Base-by-base conservation (phyloP, 2,888 invertebrate genomes). In the Ochropleura plecta region DNA sequence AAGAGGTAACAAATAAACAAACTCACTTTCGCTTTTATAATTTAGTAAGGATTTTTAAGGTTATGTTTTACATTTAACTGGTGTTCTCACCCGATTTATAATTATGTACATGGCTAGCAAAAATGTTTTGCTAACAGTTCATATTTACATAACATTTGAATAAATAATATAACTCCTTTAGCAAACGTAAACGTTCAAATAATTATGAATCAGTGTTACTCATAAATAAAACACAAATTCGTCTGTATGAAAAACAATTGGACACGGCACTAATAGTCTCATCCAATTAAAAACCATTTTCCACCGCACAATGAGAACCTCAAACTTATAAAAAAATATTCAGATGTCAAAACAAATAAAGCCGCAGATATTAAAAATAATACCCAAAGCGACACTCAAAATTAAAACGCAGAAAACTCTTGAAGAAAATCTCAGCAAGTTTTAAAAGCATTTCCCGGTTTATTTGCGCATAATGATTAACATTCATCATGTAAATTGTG, bases 401-500 rank as follows among this genome's bases (percentile, higher is more conserved):
- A 90, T 87, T 82, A 89, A 91, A 87, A 86, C 82, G 80, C 65
- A 82, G 83, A 88, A 88, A 88, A 84, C 80, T 79, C 76, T 59
- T 70, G 75, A 82, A 81, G 86, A 89, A 84, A 89, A 67, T 88
- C 84, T 85, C 77, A 63, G 63, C 51, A 88, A 91, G 84, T 91
- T 91, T 90, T 90, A 91, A 92, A 91, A 93, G 92, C 92, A 86
- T 91, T 92, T 86, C 82, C 82, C 84, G 88, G 91, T 95, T 92
- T 94, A 93, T 94, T 94, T 93, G 90, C 89, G 89, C 89, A 91
- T 91, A 90, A 89, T 91, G 88, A 90, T 90, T 91, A 90, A 91
- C 93, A 95, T 95, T 95, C 94, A 93, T 91, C 92, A 94, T 95
- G 94, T 94, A 95, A 95, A 95, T 95, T 95, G 93, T 95, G 93